A percentile compares a stretch with the other conserved stretches of the same genome.
Evolutionary conservation across 23 tunicate species (phyloP).

Genomic region (Botrylloides violaceus): DNA sequence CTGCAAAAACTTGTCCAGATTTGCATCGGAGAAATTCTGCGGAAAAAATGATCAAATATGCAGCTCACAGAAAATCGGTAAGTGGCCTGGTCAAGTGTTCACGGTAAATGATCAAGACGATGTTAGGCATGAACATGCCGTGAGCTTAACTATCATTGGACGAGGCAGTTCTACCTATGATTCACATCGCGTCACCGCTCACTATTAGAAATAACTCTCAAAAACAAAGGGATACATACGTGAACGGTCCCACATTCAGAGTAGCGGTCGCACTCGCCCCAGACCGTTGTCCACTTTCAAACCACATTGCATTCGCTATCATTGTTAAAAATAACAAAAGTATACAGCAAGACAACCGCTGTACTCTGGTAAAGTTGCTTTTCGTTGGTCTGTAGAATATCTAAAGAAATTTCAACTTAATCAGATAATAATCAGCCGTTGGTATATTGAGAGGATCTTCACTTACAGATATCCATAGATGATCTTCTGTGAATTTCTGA

Average conservation of each 20-base stretch:
- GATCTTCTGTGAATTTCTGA: constrained; percentile 95
- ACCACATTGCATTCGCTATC: constrained; percentile 98
- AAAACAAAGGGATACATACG: constrained; percentile 49
- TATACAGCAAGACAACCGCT: constrained; percentile 81
- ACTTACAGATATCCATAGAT: constrained; percentile 91
- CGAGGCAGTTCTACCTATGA: no score
- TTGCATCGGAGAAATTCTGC: constrained; percentile 76
- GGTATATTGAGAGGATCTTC: not conserved
- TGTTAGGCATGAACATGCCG: no score
- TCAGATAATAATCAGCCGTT: not conserved
- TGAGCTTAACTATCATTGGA: no score
- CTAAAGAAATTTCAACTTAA: constrained; percentile 19
- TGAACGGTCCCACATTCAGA: constrained; percentile 73
- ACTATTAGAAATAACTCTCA: no score
- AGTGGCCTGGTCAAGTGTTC: no score
- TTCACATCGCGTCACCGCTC: no score
- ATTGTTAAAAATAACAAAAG: constrained; percentile 84
- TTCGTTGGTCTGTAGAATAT: constrained; percentile 92
- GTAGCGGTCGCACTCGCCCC: constrained; percentile 54
- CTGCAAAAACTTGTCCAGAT: constrained; percentile 97
- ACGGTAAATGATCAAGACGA: no score
- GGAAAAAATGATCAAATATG: not conserved
- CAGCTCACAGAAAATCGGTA: no score
- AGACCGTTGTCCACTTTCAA: constrained; percentile 48
- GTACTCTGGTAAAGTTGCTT: constrained; percentile 68